Percentiles rank a stretch among this genome's conserved stretches.
phyloP scores from a whole-genome alignment of 2,888 invertebrate genomes.

The Frankliniella intonsa region DNA sequence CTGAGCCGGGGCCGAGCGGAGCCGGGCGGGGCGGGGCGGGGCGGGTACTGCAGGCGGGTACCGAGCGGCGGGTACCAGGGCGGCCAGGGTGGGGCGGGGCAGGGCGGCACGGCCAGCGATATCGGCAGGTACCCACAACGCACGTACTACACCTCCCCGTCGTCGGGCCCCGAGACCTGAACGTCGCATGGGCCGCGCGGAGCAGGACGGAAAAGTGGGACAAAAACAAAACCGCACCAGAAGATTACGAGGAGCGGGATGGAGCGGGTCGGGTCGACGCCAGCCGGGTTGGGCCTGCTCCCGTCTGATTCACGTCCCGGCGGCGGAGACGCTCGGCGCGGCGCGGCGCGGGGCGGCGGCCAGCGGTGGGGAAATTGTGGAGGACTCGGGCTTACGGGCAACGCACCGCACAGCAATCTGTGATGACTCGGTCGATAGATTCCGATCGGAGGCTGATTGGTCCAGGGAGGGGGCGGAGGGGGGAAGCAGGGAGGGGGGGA shows the following conservation, averaged over 20 bases:
- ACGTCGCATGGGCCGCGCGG: background rate
- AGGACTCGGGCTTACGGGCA: background rate
- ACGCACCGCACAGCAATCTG: background rate
- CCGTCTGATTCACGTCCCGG: background rate
- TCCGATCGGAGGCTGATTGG: conserved; percentile 17
- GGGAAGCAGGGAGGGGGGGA: no score
- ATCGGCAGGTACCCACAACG: background rate
- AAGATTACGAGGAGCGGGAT: background rate
- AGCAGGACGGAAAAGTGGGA: background rate
- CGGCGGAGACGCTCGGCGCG: background rate
- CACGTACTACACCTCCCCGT: background rate
- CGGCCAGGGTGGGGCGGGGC: background rate
- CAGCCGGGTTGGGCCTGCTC: background rate
- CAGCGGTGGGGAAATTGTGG: background rate
- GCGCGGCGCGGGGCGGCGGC: background rate
- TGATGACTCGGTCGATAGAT: background rate
- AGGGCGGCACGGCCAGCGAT: background rate
- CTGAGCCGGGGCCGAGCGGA: background rate
- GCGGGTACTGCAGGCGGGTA: background rate
- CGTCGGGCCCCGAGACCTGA: background rate
- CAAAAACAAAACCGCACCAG: background rate
- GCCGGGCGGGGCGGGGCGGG: conserved; percentile 3
- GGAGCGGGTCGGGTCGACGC: background rate
- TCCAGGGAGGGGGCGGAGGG: no score
- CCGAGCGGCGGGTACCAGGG: background rate